These are phyloP conservation scores for Odontesthes bonariensis DNA, from an alignment of 2,113 vertebrate species.

Conservation along the genomic window DNA sequence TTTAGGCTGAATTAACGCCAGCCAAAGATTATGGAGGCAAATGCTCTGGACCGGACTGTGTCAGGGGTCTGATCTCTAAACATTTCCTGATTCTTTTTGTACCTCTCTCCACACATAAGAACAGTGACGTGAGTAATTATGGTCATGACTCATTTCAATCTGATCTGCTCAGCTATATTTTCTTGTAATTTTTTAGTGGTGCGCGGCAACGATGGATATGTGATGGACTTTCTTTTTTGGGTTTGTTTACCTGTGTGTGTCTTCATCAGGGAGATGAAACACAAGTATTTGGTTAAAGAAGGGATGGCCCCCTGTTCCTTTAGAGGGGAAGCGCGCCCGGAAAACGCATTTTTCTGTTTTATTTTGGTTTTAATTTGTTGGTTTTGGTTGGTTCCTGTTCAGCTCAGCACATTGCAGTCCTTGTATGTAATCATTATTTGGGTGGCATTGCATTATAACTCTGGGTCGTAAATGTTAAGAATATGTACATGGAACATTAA, in stretches of 20 bases:
- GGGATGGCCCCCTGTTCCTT: neutral
- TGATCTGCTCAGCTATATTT: neutral
- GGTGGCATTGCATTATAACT: too few species aligned
- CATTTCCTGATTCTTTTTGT: neutral
- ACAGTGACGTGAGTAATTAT: neutral
- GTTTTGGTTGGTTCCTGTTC: too few species aligned
- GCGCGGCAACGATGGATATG: neutral
- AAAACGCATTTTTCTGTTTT: neutral
- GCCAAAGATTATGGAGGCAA: neutral
- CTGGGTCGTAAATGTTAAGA: too few species aligned
- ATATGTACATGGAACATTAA: too few species aligned
- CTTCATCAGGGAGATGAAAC: neutral
- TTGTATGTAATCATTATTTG: too few species aligned
- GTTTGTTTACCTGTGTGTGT: too few species aligned
- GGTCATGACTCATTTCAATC: neutral
- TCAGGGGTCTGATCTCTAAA: neutral
- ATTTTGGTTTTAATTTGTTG: too few species aligned
- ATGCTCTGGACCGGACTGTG: neutral
- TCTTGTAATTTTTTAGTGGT: neutral
- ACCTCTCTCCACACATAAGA: neutral
- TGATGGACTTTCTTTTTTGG: too few species aligned
- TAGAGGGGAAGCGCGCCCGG: neutral
- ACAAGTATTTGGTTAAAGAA: neutral
- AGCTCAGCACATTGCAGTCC: too few species aligned
- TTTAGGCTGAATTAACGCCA: neutral